Evolutionary conservation across 2,797 vertebrate genomes (phyloP).

Genomic region (Enoplosus armatus): DNA sequence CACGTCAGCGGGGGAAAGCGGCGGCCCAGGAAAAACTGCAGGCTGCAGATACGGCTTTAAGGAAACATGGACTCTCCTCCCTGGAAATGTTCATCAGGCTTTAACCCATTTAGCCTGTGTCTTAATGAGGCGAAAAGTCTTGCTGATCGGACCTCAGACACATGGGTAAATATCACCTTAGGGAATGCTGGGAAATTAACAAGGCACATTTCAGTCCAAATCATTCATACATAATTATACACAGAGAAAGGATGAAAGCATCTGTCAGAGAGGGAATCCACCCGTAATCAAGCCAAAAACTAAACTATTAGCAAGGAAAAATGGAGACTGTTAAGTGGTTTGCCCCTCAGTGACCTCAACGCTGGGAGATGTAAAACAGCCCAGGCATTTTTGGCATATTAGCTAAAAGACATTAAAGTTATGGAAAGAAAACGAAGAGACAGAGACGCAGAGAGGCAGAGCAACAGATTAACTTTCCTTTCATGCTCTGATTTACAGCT

Average conservation of each 20-base stretch:
- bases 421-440: slow-evolving; percentile 30
- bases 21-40: slow-evolving; percentile 77
- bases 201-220: slow-evolving; percentile 61
- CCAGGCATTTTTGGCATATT: slow-evolving; percentile 51
- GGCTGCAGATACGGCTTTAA: slow-evolving; percentile 71
- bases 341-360: slow-evolving; percentile 52
- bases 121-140: slow-evolving; percentile 70
- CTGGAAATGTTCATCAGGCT: slow-evolving; percentile 70
- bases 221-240: slow-evolving; percentile 63
- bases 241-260: slow-evolving; percentile 56
- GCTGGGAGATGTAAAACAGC: slow-evolving; percentile 34
- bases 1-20: slow-evolving; percentile 51
- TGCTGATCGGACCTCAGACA: slow-evolving; percentile 59
- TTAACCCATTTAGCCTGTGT: slow-evolving; percentile 55
- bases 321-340: slow-evolving; percentile 71
- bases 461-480: slow-evolving; percentile 73
- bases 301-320: slow-evolving; percentile 60
- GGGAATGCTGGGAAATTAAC: slow-evolving; percentile 66
- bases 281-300: slow-evolving; percentile 69
- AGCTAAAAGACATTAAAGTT: slow-evolving; percentile 54
- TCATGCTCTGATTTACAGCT: slow-evolving; percentile 82
- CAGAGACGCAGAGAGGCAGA: slow-evolving; percentile 11
- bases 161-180: slow-evolving; percentile 65
- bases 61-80: slow-evolving; percentile 72
- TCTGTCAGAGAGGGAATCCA: slow-evolving; percentile 66